Percentiles rank a stretch among this genome's conserved stretches.
These are phyloP conservation scores for Apodemia duryi DNA, from an alignment of 2,888 invertebrate genomes.

Conservation along the genomic window DNA sequence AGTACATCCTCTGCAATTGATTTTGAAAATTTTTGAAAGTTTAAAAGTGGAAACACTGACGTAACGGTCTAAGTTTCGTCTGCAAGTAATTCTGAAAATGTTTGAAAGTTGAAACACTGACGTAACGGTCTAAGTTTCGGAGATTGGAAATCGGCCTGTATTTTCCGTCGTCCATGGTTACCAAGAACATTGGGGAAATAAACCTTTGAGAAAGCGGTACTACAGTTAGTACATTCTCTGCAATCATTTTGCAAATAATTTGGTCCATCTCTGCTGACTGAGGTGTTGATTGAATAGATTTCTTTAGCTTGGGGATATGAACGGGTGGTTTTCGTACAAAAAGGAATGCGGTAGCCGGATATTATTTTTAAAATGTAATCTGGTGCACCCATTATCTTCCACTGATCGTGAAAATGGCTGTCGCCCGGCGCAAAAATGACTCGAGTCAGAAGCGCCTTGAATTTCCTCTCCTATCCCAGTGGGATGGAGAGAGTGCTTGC, in stretches of 20 bases:
- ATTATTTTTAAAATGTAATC: constrained; percentile 4
- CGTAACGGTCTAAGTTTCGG: not conserved
- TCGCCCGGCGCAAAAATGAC: not conserved
- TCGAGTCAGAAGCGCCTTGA: not conserved
- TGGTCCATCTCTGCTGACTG: not conserved
- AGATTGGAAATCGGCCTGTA: not conserved
- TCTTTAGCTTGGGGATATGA: not conserved
- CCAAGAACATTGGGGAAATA: not conserved
- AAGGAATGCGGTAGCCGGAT: not conserved
- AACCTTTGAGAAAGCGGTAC: not conserved
- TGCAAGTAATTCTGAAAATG: not conserved
- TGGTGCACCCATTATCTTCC: not conserved
- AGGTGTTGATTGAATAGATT: not conserved
- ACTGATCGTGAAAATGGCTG: not conserved
- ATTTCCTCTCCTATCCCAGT: constrained; percentile 10
- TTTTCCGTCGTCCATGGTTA: not conserved
- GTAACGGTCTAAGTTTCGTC: not conserved
- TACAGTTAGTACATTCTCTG: not conserved
- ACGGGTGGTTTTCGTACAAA: not conserved
- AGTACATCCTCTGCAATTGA: not conserved
- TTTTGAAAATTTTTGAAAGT: not conserved
- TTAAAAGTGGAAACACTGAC: not conserved
- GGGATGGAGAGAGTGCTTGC: not conserved
- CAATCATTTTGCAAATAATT: not conserved
- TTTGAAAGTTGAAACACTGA: not conserved